Percentiles rank a stretch among this genome's conserved stretches.
Conservation (phyloP, 2,888 invertebrate genomes). For the Lacanobia wlatinum region DNA sequence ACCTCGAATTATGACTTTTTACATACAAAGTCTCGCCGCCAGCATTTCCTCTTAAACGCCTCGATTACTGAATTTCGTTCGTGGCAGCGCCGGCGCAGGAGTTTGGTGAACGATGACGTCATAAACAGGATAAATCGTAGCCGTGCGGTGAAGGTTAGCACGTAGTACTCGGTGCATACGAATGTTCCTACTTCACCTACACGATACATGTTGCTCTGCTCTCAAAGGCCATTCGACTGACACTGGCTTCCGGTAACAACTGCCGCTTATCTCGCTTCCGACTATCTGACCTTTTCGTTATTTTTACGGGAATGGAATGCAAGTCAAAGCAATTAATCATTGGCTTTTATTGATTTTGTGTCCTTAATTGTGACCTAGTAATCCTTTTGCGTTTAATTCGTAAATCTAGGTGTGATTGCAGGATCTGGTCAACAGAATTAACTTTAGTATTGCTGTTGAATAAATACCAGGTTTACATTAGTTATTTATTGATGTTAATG, state of each 20-base stretch:
- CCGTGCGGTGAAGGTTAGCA: slow-evolving; percentile 56
- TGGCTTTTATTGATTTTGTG: slow-evolving; percentile 22
- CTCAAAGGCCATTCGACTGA: slow-evolving; percentile 55
- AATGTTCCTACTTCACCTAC: slow-evolving; percentile 28
- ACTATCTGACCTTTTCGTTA: slow-evolving; percentile 61
- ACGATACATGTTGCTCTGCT: slow-evolving; percentile 24
- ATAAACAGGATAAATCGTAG: slow-evolving; percentile 63
- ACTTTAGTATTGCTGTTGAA: background rate
- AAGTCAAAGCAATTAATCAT: slow-evolving; percentile 35
- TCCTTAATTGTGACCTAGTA: background rate
- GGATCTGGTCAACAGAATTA: background rate
- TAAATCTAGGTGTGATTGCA: background rate
- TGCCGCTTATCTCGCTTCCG: slow-evolving; percentile 54
- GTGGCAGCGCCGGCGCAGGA: background rate
- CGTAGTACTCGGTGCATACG: slow-evolving; percentile 14
- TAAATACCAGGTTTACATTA: background rate
- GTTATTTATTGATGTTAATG: background rate
- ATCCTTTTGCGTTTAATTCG: background rate
- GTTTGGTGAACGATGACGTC: slow-evolving; percentile 46
- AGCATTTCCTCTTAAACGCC: too few species aligned
- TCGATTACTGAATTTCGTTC: background rate
- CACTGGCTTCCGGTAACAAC: slow-evolving; percentile 59
- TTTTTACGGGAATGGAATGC: slow-evolving; percentile 50
- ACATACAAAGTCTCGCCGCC: too few species aligned
- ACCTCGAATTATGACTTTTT: too few species aligned